Percentiles rank a stretch among this genome's conserved stretches.
phyloP scores from a whole-genome alignment of 2,888 invertebrate genomes.

The Phalera bucephala region DNA sequence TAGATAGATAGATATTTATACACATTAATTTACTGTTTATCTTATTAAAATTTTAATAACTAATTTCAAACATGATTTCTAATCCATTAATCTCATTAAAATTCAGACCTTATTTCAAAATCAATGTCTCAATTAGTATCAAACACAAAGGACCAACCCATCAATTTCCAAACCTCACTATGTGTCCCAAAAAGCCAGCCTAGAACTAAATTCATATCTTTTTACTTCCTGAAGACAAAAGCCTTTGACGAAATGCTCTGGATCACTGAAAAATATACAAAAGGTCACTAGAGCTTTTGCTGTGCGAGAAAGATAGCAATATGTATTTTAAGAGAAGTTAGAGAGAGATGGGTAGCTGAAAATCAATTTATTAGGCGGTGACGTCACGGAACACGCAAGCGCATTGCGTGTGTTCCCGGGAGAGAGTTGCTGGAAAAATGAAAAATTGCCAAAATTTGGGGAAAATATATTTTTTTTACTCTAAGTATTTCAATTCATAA shows the following conservation, averaged over 20 bases:
- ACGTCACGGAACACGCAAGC: constrained; percentile 78
- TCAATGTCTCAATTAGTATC: too few relatives aligned
- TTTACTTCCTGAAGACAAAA: constrained; percentile 69
- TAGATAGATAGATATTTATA: too few relatives aligned
- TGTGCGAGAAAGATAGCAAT: constrained; percentile 50
- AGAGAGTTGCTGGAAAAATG: constrained; percentile 54
- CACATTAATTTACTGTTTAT: too few relatives aligned
- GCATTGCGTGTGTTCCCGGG: constrained; percentile 63
- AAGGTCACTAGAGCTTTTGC: constrained; percentile 74
- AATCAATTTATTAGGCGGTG: constrained; percentile 83
- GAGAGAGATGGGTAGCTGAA: constrained; percentile 66
- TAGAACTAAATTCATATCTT: constrained; percentile 57
- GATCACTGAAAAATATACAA: constrained; percentile 73
- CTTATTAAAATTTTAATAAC: too few relatives aligned
- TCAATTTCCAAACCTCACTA: constrained; percentile 22
- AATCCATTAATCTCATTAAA: too few relatives aligned
- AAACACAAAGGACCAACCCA: constrained; percentile 11
- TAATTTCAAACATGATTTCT: too few relatives aligned
- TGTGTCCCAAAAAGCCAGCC: constrained; percentile 49
- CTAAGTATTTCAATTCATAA: background rate
- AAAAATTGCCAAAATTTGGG: constrained; percentile 24
- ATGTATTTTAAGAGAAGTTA: constrained; percentile 25
- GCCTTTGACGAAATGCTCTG: constrained; percentile 65
- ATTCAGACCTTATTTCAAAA: too few relatives aligned
- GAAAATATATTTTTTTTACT: too few relatives aligned